Evolutionary conservation across 2,113 vertebrate genomes (phyloP), one percentile per base, ranked within the genome.

Genomic region (Barnardius zonarius): DNA sequence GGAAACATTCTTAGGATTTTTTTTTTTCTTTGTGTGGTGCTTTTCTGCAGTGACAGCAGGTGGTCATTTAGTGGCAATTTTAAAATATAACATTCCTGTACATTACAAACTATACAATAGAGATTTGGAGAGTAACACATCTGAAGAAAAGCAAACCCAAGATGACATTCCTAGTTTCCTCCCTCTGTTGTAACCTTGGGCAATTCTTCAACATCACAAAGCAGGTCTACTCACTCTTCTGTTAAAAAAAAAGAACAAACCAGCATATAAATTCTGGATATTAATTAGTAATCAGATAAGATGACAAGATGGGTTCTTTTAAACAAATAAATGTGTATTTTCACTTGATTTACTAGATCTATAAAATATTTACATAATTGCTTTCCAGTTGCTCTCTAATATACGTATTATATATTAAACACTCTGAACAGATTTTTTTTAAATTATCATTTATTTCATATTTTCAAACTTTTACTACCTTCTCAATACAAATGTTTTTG

Each of bases 41-140:
- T 81, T 86, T 96, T 83, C 57, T 88, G 79, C 79, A 86, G 74
- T 80, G 86, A 90, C 54, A 96, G 79, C 76, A 86, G 84, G 82
- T 4, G 2, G 44, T 90, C 63, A 39, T 83, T 94, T 88, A 93
- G 55, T 66, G 86, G 62, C 52, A 90, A 69, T 88, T 97, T 90
- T 57, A 87, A 94, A 97, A 77, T 83, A 46, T 64, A 94, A 67
- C 3, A 8, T 88, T 81, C 84, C 33, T 67, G 59, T 70, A 55
- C 54, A 70, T 91, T 91, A 83, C 46, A 93, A 93, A 82, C 8
- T 77, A 28, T 39, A 86, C 43, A 93, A n/a, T 57, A 59, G 48
- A 63, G 43, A 43, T 95, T 84, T 82, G 52, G 79, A 79, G 33
- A 91, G 54, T 33, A 67, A 22, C 25, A 67, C 9, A 30, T 94